phyloP scores from a whole-genome alignment of 2,888 invertebrate genomes.

The Gandaritis pyraliata region DNA sequence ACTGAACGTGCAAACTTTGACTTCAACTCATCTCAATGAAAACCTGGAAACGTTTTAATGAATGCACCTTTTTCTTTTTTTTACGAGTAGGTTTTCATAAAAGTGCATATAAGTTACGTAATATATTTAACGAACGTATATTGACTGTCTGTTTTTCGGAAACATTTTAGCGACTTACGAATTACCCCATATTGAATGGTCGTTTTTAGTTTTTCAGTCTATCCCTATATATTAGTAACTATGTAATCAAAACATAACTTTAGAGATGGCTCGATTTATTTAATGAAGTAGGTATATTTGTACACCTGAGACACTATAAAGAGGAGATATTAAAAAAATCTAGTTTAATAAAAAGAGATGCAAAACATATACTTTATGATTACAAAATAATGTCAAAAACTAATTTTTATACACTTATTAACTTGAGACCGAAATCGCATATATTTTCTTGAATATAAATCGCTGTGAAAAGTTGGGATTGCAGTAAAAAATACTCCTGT shows the following conservation, averaged over 20 bases:
- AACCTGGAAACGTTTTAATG: constrained; percentile 18
- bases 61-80: constrained; percentile 10
- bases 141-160: no score
- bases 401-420: constrained; percentile 24
- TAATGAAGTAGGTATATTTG: no score
- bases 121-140: no score
- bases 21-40: constrained; percentile 15
- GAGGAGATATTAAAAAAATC: no score
- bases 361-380: neutral
- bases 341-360: neutral
- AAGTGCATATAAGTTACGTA: neutral
- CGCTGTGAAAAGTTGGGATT: constrained; percentile 22
- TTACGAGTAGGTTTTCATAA: neutral
- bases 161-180: no score
- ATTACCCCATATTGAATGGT: no score
- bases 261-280: no score
- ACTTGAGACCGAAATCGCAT: constrained; percentile 34
- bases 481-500: constrained; percentile 43
- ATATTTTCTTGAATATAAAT: constrained; percentile 32
- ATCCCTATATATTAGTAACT: no score
- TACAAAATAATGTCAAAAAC: neutral
- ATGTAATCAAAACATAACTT: no score
- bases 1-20: constrained; percentile 20
- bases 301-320: no score
- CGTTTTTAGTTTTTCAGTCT: no score